Evolutionary conservation across 1,140 invertebrate genomes (phyloP).

Genomic region (Microplitis mediator): DNA sequence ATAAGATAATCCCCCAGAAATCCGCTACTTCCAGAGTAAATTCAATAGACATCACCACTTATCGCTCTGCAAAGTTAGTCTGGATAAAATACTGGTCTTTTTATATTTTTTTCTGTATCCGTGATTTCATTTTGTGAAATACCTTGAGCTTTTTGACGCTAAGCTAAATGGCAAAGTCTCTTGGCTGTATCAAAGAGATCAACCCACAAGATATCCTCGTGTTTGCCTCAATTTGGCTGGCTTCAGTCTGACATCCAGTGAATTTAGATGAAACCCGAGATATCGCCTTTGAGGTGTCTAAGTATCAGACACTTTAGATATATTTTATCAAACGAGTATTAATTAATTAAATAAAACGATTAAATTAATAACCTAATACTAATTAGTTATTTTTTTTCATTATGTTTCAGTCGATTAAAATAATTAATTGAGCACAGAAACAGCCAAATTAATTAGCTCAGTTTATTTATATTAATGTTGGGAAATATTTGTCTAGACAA

Average conservation of each 20-base stretch:
- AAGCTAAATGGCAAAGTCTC: neutral
- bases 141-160: neutral
- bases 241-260: neutral
- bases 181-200: slow-evolving; percentile 6
- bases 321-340: slow-evolving; percentile 1
- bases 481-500: too few relatives aligned
- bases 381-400: too few relatives aligned
- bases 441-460: too few relatives aligned
- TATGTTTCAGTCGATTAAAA: too few relatives aligned
- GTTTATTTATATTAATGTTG: too few relatives aligned
- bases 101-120: neutral
- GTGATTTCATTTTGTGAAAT: neutral
- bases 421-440: too few relatives aligned
- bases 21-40: neutral
- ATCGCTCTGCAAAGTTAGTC: too few relatives aligned
- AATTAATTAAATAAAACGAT: too few relatives aligned
- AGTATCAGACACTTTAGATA: neutral
- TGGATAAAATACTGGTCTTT: too few relatives aligned
- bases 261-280: slow-evolving; percentile 5
- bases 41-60: too few relatives aligned
- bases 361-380: too few relatives aligned
- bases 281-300: neutral
- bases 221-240: neutral
- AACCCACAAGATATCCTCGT: slow-evolving; percentile 4
- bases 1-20: neutral